Evolutionary conservation across 2,888 invertebrate species (phyloP).

Genomic region (Dasysyrphus tricinctus): DNA sequence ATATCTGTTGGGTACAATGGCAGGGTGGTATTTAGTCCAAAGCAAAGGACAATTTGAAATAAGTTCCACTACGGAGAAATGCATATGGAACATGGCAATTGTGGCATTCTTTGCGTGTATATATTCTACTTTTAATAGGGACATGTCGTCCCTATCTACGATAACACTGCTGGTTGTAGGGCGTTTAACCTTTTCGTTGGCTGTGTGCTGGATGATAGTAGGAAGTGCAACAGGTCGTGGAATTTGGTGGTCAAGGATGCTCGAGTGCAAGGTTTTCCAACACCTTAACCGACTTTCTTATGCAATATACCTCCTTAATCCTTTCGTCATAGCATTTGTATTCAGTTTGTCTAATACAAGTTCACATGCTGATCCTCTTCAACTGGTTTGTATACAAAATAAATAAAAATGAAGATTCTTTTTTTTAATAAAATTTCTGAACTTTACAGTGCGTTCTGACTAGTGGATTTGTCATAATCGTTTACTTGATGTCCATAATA

Average conservation of each 20-base stretch:
- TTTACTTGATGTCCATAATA: slow-evolving; percentile 58
- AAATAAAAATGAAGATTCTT: not conserved
- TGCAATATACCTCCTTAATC: slow-evolving; percentile 86
- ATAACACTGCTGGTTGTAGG: slow-evolving; percentile 84
- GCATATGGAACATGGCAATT: slow-evolving; percentile 81
- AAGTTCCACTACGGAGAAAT: slow-evolving; percentile 79
- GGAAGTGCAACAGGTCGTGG: slow-evolving; percentile 85
- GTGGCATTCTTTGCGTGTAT: slow-evolving; percentile 81
- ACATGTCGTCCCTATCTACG: slow-evolving; percentile 83
- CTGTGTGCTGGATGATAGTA: slow-evolving; percentile 85
- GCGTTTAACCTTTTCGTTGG: slow-evolving; percentile 85
- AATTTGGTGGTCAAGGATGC: slow-evolving; percentile 82
- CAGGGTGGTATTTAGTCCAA: slow-evolving; percentile 83
- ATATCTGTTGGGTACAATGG: slow-evolving; percentile 84
- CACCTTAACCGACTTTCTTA: slow-evolving; percentile 85
- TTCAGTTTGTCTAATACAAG: slow-evolving; percentile 82
- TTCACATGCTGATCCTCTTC: slow-evolving; percentile 82
- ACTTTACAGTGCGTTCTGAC: slow-evolving; percentile 75
- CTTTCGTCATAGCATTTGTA: slow-evolving; percentile 84
- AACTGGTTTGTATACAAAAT: slow-evolving; percentile 79
- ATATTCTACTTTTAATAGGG: slow-evolving; percentile 81
- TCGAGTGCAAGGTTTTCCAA: slow-evolving; percentile 82
- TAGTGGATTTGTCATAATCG: slow-evolving; percentile 76
- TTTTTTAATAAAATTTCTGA: not conserved
- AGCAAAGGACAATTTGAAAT: slow-evolving; percentile 78